These are phyloP conservation scores for Agapornis roseicollis DNA, from an alignment of 2,113 vertebrate species.

Conservation along the genomic window DNA sequence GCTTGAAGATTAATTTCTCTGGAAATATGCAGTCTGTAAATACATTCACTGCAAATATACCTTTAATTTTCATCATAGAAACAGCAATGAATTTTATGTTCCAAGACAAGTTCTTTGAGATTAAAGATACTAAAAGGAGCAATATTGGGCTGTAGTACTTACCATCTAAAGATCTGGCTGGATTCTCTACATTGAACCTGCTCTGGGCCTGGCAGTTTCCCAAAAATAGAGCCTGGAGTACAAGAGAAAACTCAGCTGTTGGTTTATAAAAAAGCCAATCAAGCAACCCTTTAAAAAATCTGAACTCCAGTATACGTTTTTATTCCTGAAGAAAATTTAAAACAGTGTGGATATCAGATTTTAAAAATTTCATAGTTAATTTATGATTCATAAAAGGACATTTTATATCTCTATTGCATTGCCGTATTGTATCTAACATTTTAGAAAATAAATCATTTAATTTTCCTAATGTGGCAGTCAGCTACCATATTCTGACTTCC, in stretches of 20 bases:
- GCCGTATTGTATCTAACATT: neutral
- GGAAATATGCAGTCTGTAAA: neutral
- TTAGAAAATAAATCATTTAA: neutral
- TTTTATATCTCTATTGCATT: neutral
- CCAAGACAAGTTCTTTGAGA: neutral
- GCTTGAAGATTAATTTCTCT: neutral
- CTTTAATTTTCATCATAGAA: neutral
- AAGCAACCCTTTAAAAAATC: neutral
- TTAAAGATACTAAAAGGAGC: neutral
- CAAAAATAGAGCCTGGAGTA: neutral
- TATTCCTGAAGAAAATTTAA: neutral
- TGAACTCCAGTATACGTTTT: neutral
- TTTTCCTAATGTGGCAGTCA: neutral
- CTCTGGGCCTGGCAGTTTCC: neutral
- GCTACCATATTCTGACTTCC: neutral
- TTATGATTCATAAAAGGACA: neutral
- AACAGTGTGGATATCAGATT: neutral
- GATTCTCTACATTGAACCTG: neutral
- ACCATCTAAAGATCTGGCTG: neutral
- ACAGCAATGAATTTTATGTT: neutral
- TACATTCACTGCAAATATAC: neutral
- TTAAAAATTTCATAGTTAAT: neutral
- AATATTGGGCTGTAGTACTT: neutral
- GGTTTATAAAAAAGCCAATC: fast-evolving
- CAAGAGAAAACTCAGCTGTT: neutral